Evolutionary conservation across 2,797 vertebrate species (phyloP).

Genomic region (Sylvilagus floridanus): DNA sequence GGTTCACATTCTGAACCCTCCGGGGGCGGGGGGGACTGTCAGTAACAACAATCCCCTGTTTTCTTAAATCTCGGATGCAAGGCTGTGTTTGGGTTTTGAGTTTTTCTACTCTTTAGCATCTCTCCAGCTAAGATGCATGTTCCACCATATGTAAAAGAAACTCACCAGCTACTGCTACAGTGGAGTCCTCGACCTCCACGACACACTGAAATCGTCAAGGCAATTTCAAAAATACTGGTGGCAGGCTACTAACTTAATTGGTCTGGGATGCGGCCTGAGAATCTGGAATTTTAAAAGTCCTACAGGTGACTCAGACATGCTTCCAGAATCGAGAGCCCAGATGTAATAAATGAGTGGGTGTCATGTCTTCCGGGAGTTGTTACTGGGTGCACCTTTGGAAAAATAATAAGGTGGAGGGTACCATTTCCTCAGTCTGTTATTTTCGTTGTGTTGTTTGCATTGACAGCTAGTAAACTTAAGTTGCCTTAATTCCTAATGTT

Average conservation of each 20-base stretch:
- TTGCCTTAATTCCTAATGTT: not conserved
- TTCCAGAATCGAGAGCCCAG: not conserved
- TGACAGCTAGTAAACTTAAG: not conserved
- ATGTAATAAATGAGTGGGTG: not conserved
- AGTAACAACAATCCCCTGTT: not conserved
- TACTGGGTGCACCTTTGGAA: not conserved
- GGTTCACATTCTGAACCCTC: not conserved
- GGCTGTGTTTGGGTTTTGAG: not conserved
- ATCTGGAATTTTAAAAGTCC: not conserved
- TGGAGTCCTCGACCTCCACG: not conserved
- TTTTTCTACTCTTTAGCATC: not conserved
- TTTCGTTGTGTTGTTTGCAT: not conserved
- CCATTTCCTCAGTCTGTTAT: not conserved
- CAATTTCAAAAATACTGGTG: not conserved
- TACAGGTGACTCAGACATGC: not conserved
- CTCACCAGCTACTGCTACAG: not conserved
- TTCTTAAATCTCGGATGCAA: not conserved
- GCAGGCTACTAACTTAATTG: not conserved
- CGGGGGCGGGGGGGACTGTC: not conserved
- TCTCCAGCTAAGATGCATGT: constrained; percentile 1
- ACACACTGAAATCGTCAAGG: not conserved
- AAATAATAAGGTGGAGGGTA: not conserved
- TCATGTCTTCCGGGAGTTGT: not conserved
- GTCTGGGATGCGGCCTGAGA: not conserved
- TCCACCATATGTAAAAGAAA: not conserved